These are phyloP conservation scores for Epinotia brunnichana DNA, from an alignment of 2,888 invertebrate genomes.

Conservation along the genomic window DNA sequence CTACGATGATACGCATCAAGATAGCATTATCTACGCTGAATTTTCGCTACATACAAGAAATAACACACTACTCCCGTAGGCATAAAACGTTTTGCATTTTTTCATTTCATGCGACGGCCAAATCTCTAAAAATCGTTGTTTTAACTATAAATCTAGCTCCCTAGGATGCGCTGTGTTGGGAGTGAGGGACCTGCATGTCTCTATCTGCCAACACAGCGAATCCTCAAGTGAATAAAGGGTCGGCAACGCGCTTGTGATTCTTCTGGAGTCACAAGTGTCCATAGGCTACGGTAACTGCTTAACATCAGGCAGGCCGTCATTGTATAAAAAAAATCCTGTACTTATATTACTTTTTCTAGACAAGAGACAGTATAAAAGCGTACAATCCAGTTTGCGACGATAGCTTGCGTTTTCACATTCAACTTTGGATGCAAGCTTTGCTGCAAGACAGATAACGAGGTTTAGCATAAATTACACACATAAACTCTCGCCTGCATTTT, in stretches of 20 bases:
- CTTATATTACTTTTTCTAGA: slow-evolving; percentile 16
- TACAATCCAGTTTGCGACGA: background rate
- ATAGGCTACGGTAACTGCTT: no score
- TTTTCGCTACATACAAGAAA: background rate
- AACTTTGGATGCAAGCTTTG: background rate
- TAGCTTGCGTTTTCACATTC: background rate
- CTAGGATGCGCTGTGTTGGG: no score
- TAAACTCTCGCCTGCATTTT: no score
- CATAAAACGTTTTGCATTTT: no score
- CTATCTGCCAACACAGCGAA: no score
- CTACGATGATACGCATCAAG: no score
- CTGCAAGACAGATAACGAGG: background rate
- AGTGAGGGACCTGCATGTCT: no score
- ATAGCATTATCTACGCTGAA: background rate
- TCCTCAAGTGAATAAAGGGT: no score
- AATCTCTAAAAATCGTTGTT: slow-evolving; percentile 21
- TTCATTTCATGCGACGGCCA: slow-evolving; percentile 23
- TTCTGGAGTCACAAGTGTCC: no score
- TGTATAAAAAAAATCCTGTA: slow-evolving; percentile 39
- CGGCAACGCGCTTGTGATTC: no score
- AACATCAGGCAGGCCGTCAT: no score
- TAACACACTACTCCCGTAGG: background rate
- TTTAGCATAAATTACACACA: no score
- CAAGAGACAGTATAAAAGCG: slow-evolving; percentile 15
- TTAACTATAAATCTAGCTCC: slow-evolving; percentile 29